phyloP scores from a whole-genome alignment of 2,113 vertebrate species.

The Mesocricetus auratus region DNA sequence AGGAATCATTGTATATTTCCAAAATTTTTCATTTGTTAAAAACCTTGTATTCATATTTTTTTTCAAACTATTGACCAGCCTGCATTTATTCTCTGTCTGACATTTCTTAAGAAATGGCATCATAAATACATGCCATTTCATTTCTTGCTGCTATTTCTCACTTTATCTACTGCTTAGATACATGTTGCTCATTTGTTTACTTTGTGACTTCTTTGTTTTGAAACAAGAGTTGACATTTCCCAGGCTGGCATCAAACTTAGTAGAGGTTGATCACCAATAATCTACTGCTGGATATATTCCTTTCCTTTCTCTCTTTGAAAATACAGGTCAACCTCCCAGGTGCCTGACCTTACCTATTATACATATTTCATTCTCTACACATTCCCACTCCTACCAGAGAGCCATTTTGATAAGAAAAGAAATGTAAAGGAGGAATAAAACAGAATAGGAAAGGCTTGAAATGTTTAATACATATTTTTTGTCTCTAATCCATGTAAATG shows the following conservation, averaged over 20 bases:
- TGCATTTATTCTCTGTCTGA: not conserved
- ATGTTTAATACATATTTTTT: not conserved
- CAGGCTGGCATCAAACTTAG: not conserved
- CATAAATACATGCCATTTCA: not conserved
- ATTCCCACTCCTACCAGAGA: not conserved
- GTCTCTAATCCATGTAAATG: not conserved
- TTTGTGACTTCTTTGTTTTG: not conserved
- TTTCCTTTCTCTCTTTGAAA: not conserved
- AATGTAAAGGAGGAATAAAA: not conserved
- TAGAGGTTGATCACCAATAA: not conserved
- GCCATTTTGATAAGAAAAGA: not conserved
- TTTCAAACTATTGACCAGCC: not conserved
- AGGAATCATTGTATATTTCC: not conserved
- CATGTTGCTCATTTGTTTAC: not conserved
- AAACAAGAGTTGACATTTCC: too few species aligned
- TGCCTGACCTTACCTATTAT: not conserved
- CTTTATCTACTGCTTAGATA: not conserved
- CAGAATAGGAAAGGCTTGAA: not conserved
- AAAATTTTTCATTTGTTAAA: not conserved
- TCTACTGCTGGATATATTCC: not conserved
- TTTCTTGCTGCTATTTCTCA: too few species aligned
- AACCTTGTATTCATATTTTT: not conserved
- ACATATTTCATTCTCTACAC: not conserved
- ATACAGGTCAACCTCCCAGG: not conserved
- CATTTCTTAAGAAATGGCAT: not conserved